Conservation (phyloP, 1,140 invertebrate genomes). For the Listronotus oregonensis region DNA sequence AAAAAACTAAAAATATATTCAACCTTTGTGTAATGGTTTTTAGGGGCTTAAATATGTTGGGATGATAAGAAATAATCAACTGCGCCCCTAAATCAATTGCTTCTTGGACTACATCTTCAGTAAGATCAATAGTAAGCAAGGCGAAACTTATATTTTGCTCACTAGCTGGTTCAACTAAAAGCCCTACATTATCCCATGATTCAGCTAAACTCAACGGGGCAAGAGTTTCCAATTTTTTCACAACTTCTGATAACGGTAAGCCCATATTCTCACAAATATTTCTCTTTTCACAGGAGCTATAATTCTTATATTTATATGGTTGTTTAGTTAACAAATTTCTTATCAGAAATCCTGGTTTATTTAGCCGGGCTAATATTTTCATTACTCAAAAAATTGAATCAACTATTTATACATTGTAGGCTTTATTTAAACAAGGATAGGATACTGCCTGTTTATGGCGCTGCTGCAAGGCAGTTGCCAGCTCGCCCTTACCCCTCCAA, state of each 20-base stretch:
- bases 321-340: too few relatives aligned
- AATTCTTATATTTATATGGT: too few relatives aligned
- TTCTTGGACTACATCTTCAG: constrained; percentile 86
- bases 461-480: too few relatives aligned
- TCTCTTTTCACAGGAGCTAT: too few relatives aligned
- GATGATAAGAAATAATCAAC: constrained; percentile 94
- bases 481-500: too few relatives aligned
- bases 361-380: too few relatives aligned
- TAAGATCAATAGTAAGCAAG: constrained; percentile 94
- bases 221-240: constrained; percentile 65
- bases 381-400: too few relatives aligned
- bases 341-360: too few relatives aligned
- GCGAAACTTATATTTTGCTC: constrained; percentile 67
- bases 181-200: constrained; percentile 94
- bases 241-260: constrained; percentile 32
- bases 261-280: constrained; percentile 17
- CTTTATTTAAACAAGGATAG: too few relatives aligned
- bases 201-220: constrained; percentile 76
- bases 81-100: constrained; percentile 71
- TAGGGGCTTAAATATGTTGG: constrained; percentile 86
- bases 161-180: constrained; percentile 80
- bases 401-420: too few relatives aligned
- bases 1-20: constrained; percentile 21
- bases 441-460: too few relatives aligned
- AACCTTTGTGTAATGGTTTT: constrained; percentile 86